Evolutionary conservation across 2,797 vertebrate genomes (phyloP).

Genomic region (Notoglanidium macrostoma): DNA sequence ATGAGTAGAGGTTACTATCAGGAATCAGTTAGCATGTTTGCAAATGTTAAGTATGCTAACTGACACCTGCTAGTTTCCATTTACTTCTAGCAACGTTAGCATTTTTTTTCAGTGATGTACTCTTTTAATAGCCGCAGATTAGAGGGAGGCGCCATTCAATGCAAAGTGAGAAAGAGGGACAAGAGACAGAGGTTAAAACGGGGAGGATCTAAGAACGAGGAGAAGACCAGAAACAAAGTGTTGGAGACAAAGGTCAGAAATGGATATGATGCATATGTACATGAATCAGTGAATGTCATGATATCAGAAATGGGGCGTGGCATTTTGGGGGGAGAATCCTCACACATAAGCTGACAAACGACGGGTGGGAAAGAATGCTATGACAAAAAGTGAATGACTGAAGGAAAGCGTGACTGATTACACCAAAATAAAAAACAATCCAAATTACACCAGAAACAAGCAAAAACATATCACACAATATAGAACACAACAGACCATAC

Average conservation of each 20-base stretch:
- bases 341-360: neutral
- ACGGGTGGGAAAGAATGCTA: neutral
- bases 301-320: constrained; percentile 57
- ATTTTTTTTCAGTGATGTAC: constrained; percentile 17
- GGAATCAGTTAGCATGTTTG: neutral
- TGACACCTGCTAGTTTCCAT: neutral
- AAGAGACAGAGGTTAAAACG: constrained; percentile 22
- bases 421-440: neutral
- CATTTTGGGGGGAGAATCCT: neutral
- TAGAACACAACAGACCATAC: neutral
- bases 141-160: constrained; percentile 46
- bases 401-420: neutral
- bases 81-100: constrained; percentile 4
- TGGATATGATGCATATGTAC: constrained; percentile 57
- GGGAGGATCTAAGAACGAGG: constrained; percentile 37
- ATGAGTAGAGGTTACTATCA: neutral
- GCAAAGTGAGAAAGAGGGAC: constrained; percentile 28
- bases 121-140: constrained; percentile 40
- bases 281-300: constrained; percentile 58
- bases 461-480: neutral
- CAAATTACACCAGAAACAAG: neutral
- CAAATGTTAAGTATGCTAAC: neutral
- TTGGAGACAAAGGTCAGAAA: constrained; percentile 2
- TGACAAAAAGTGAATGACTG: neutral
- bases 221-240: constrained; percentile 36